These are phyloP conservation scores for Thymelicus acteon DNA, from an alignment of 2,888 invertebrate genomes.

Conservation along the genomic window DNA sequence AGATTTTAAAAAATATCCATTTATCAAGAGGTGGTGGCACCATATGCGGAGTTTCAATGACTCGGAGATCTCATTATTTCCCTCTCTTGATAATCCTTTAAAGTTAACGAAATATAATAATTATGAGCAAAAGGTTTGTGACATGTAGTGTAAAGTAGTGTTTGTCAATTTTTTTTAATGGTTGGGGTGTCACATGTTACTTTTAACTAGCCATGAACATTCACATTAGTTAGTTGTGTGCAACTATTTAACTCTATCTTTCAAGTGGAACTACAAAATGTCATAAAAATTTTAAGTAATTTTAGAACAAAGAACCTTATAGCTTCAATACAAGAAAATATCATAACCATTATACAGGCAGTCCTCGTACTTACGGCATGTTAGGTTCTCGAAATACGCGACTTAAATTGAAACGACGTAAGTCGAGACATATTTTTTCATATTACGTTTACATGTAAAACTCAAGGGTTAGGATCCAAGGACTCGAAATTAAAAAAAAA, in stretches of 20 bases:
- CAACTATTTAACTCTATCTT: neutral
- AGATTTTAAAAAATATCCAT: constrained; percentile 68
- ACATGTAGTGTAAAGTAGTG: constrained; percentile 6
- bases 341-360: neutral
- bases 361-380: no score
- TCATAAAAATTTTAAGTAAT: no score
- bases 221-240: neutral
- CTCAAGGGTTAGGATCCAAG: no score
- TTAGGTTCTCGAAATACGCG: no score
- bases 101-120: constrained; percentile 49
- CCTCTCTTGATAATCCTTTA: constrained; percentile 53
- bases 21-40: constrained; percentile 85
- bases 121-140: constrained; percentile 68
- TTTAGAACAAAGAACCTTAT: no score
- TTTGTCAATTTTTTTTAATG: neutral
- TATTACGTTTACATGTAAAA: no score
- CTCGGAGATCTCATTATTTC: constrained; percentile 76
- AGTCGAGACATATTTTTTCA: no score
- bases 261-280: no score
- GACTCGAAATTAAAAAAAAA: no score
- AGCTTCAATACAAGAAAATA: no score
- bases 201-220: neutral
- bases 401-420: no score
- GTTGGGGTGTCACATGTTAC: constrained; percentile 17
- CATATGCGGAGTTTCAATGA: constrained; percentile 86